Base-by-base conservation (phyloP, 2,113 vertebrate species). In the Semicossyphus pulcher region DNA sequence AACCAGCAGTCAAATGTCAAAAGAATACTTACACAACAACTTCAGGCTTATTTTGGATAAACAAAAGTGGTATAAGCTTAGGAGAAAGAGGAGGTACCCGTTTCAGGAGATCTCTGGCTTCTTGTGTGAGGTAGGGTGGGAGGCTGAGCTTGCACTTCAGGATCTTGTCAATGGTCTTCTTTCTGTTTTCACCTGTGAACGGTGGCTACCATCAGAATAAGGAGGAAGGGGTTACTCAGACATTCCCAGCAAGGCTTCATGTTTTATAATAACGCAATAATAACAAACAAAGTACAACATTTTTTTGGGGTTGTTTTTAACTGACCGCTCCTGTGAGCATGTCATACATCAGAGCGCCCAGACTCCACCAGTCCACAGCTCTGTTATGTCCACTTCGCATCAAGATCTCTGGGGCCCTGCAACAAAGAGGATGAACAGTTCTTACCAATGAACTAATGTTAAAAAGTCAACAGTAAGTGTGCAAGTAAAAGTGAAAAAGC, bases 61-160 rank as follows among this genome's bases (percentile, higher is more conserved):
- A 29, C 16, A 41, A 4, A 4, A 4, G 5, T 1, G 8, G 18
- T 0, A 7, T 81, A 69, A 37, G n/a, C 54, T 14, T 16, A 14
- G 23, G 9, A 44, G 15, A 56, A 26, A 36, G 29, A 53, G 25
- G 8, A 18, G 1, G 42, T 94, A 99, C 97, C 96, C 97, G 96
- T 95, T 99, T 99, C 66, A 99, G 97, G 87, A 99, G 95, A 91
- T 99, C 98, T 94, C 98, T 95, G 87, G 98, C 98, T 97, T 99
- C 97, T 94, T 99, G 97, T 83, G 98, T 99, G 97, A 99, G 97
- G 97, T 99, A 99, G 95, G 98, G 98, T 72, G 98, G 98, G 87
- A 99, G 96, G 91, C 96, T 98, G 87, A 99, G 96, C 93, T 99
- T 99, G 95, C 97, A 99, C 93, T 99, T 99, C 88, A 99, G 94